A percentile compares a stretch with the other conserved stretches of the same genome.
phyloP scores from a whole-genome alignment of 2,797 vertebrate species.

The Phataginus tetradactyla region DNA sequence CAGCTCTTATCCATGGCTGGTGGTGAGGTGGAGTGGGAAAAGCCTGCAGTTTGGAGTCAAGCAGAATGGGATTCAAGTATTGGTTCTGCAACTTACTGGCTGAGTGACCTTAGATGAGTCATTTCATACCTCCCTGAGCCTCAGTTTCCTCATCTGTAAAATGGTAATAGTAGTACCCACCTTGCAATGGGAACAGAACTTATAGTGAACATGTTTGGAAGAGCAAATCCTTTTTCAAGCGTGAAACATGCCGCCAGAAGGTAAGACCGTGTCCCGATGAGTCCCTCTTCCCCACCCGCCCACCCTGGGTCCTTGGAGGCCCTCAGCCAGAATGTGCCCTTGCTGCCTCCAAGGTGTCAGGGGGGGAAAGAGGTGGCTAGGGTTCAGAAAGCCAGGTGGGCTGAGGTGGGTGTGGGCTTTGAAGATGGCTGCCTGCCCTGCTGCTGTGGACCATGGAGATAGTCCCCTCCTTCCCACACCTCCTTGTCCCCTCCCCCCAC shows the following conservation, averaged over 20 bases:
- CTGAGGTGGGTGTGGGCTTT: not conserved
- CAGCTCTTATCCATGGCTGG: not conserved
- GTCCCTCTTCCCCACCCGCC: not conserved
- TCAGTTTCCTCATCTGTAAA: slow-evolving; percentile 17
- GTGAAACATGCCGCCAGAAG: not conserved
- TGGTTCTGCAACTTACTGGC: not conserved
- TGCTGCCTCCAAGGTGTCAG: not conserved
- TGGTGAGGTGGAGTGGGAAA: not conserved
- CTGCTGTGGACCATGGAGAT: slow-evolving; percentile 24
- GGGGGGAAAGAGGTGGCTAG: not conserved
- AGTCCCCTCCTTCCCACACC: slow-evolving; percentile 19
- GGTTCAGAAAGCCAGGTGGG: slow-evolving; percentile 49
- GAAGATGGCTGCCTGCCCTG: not conserved
- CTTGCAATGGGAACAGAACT: not conserved
- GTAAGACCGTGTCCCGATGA: not conserved
- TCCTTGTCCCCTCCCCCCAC: not conserved
- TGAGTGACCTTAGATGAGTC: not conserved
- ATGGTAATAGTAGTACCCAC: not conserved
- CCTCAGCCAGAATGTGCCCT: not conserved
- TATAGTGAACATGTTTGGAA: not conserved
- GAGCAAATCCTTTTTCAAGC: not conserved
- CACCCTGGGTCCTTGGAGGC: not conserved
- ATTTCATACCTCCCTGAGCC: not conserved
- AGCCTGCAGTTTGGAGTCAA: not conserved
- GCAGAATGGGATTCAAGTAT: not conserved